Evolutionary conservation across 2,888 invertebrate species (phyloP), one percentile per base, ranked within the genome.

Genomic region (Beris chalybata): DNA sequence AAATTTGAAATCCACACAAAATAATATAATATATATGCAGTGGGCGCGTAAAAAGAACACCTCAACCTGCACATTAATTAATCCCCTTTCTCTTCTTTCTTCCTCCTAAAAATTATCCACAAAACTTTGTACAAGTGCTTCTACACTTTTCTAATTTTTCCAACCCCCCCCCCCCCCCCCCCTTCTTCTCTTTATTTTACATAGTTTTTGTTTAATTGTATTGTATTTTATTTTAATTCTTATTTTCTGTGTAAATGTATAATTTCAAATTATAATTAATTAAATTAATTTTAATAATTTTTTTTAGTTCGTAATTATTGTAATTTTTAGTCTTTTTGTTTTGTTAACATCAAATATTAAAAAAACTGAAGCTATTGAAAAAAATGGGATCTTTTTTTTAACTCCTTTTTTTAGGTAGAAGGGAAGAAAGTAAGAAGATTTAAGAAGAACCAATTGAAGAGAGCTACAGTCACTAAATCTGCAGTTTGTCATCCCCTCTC

Each of bases 1-100:
- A 78, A 78, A 75, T 76, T 70, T 75, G 71, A 73, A 64, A 9
- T 54, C 7, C 32, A 31, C 11, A 54, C 50, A 15, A 54, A 31
- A 64, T 58, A 53, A 57, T n/a, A n/a, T n/a, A 61, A 38, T 53
- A 64, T 44, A 61, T 66, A 57, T 64, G 43, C 13, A 44, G 44
- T 22, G 22, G 22, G 22, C 22, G 22, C 22, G 22, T 13, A 22
- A 53, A 30, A 53, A 30, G 6, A 53, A 53, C 7, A 53, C 9
- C 4, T 12, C 30, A 29, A 53, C 29, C 6, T 9, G 31, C 12
- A 22, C 22, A 29, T 9, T 31, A 53, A 13, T 53, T 53, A 53
- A 30, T 5, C 29, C 9, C 29, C 3, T 3, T 22, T 22, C 22
- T 22, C 22, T 22, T 22, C 22, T 22, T 22, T 22, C 22, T 22